Percentiles rank a stretch among this genome's conserved stretches.
Conservation (phyloP, 2,113 vertebrate genomes). For the Montifringilla adamsi region DNA sequence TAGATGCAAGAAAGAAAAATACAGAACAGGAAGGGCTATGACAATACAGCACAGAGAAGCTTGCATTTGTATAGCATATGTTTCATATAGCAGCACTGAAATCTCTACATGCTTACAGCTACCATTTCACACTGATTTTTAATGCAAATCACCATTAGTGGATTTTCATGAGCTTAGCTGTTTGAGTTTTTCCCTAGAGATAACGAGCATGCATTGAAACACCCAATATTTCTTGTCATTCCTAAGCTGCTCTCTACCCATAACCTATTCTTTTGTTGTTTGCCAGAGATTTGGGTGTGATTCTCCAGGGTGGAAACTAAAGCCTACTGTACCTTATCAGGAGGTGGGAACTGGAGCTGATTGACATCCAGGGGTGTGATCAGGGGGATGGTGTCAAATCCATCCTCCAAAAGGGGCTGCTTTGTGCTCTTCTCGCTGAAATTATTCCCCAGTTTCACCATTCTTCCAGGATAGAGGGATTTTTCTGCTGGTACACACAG, state of each 20-base stretch:
- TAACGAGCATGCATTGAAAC: background rate
- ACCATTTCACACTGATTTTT: background rate
- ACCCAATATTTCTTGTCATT: background rate
- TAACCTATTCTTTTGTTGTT: conserved; percentile 66
- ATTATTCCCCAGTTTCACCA: conserved; percentile 95
- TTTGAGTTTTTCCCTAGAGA: background rate
- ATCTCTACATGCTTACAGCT: background rate
- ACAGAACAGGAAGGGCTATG: background rate
- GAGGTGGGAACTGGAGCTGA: conserved; percentile 91
- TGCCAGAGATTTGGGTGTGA: conserved; percentile 42
- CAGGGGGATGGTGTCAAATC: conserved; percentile 94
- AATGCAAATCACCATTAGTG: background rate
- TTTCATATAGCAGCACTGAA: background rate
- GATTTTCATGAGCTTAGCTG: background rate
- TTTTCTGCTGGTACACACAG: conserved; percentile 8
- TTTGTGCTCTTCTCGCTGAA: conserved; percentile 90
- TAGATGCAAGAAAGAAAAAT: background rate
- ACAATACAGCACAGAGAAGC: background rate
- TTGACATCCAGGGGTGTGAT: conserved; percentile 94
- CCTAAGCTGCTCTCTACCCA: background rate
- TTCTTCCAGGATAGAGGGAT: conserved; percentile 62
- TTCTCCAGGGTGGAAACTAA: conserved; percentile 35
- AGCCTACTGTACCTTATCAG: conserved; percentile 84
- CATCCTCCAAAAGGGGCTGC: conserved; percentile 84
- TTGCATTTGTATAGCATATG: background rate